Evolutionary conservation across 1,140 invertebrate species (phyloP).

Genomic region (Heterodera schachtii): DNA sequence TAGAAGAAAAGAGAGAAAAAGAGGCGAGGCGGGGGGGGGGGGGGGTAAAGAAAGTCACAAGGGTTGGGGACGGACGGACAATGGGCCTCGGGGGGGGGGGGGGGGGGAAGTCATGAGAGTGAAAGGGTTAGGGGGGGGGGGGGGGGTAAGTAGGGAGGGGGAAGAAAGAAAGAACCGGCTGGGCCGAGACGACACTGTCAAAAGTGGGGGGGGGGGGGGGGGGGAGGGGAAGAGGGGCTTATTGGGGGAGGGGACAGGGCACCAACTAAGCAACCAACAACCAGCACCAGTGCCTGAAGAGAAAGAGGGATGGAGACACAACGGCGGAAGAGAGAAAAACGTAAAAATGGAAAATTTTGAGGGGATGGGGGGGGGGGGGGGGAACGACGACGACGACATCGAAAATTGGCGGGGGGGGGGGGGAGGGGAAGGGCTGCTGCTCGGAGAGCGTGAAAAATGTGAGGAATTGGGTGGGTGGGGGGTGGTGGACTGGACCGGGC

Average conservation of each 20-base stretch:
- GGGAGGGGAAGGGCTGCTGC: neutral
- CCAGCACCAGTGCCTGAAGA: too few relatives aligned
- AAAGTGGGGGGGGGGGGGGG: too few relatives aligned
- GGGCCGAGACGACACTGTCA: neutral
- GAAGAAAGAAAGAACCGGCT: neutral
- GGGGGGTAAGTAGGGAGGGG: too few relatives aligned
- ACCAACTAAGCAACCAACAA: too few relatives aligned
- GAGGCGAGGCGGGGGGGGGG: too few relatives aligned
- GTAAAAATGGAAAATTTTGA: neutral
- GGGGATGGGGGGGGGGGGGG: too few relatives aligned
- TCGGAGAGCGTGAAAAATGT: constrained; percentile 2
- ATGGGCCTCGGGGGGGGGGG: too few relatives aligned
- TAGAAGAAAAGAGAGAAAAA: neutral
- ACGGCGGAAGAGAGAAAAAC: too few relatives aligned
- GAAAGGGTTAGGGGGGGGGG: neutral
- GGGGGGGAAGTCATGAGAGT: neutral
- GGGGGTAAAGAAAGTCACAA: neutral
- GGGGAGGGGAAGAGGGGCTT: too few relatives aligned
- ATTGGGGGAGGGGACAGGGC: too few relatives aligned
- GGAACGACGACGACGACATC: neutral
- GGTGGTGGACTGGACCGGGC: too few relatives aligned
- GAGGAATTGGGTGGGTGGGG: neutral
- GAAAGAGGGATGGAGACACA: too few relatives aligned
- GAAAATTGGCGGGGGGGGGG: neutral
- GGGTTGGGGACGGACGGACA: neutral